Conservation (phyloP, 37 sponge, comb jelly and placozoan genomes). For the Crambe crambe region DNA sequence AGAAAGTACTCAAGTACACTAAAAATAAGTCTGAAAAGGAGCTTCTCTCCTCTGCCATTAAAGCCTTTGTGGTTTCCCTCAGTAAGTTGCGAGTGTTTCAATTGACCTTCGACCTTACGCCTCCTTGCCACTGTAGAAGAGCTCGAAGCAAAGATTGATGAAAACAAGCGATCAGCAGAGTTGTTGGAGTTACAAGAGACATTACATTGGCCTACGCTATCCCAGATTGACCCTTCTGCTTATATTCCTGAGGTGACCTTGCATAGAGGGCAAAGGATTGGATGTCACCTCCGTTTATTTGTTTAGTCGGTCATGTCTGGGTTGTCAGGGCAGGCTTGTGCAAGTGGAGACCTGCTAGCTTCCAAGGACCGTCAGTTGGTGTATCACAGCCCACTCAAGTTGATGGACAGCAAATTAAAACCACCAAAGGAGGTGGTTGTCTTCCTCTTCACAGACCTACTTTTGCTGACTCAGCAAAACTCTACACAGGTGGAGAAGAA, state of each 20-base stretch:
- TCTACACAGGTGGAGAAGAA: slow-evolving; percentile 1
- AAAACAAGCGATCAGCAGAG: slow-evolving; percentile 32
- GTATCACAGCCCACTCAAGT: slow-evolving; percentile 14
- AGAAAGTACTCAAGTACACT: slow-evolving; percentile 51
- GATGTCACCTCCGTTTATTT: neutral
- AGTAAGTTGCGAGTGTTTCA: slow-evolving; percentile 30
- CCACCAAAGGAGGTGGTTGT: slow-evolving; percentile 14
- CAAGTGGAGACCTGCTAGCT: slow-evolving; percentile 8
- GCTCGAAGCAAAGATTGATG: slow-evolving; percentile 39
- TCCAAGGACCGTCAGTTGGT: slow-evolving; percentile 23
- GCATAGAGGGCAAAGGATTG: neutral
- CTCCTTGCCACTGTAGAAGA: too few relatives aligned
- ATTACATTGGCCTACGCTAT: slow-evolving; percentile 35
- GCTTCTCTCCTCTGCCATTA: slow-evolving; percentile 49
- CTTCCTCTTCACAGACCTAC: slow-evolving; percentile 43
- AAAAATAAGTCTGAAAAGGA: slow-evolving; percentile 24
- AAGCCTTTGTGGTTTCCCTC: slow-evolving; percentile 55
- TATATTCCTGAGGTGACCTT: slow-evolving; percentile 35
- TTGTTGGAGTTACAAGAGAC: slow-evolving; percentile 47
- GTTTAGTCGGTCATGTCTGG: neutral
- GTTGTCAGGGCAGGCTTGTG: slow-evolving; percentile 10
- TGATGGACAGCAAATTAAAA: slow-evolving; percentile 22
- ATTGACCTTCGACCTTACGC: too few relatives aligned
- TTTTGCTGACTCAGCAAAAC: slow-evolving; percentile 30
- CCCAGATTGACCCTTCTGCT: neutral